Evolutionary conservation across 1,140 invertebrate species (phyloP).

Genomic region (Akabosia matsudoensis): DNA sequence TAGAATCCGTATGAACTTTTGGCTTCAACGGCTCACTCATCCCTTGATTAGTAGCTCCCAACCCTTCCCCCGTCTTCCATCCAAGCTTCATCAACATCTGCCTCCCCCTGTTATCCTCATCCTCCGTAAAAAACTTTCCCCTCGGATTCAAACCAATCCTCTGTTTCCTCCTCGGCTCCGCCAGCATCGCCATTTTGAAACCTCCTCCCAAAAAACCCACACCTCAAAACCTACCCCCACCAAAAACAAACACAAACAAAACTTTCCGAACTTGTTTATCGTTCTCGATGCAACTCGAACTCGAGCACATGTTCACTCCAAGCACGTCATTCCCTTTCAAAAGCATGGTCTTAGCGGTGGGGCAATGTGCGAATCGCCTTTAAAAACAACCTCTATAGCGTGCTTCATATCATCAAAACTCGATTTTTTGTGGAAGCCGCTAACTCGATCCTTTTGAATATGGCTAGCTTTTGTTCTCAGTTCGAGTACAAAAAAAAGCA

Average conservation of each 20-base stretch:
- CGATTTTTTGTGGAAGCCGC: too few relatives aligned
- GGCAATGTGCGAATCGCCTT: too few relatives aligned
- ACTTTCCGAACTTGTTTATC: background rate
- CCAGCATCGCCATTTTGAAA: conserved; percentile 37
- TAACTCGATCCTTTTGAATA: too few relatives aligned
- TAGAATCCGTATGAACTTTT: conserved; percentile 37
- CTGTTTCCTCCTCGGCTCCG: conserved; percentile 41
- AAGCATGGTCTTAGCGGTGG: too few relatives aligned
- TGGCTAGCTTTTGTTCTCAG: too few relatives aligned
- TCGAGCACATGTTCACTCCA: too few relatives aligned
- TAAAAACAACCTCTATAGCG: too few relatives aligned
- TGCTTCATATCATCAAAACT: too few relatives aligned
- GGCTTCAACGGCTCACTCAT: conserved; percentile 39
- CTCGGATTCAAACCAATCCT: conserved; percentile 42
- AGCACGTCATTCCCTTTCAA: too few relatives aligned
- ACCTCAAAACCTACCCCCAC: background rate
- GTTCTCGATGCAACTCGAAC: too few relatives aligned
- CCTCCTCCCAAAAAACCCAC: too few relatives aligned
- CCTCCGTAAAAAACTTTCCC: conserved; percentile 41
- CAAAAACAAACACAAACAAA: background rate
- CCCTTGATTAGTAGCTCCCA: conserved; percentile 39
- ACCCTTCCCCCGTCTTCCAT: conserved; percentile 41
- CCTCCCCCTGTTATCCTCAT: conserved; percentile 38
- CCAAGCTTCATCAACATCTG: conserved; percentile 39
- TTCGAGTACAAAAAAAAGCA: too few relatives aligned